These are phyloP conservation scores for Taxidea taxus DNA, from an alignment of 2,113 vertebrate genomes.

Conservation along the genomic window DNA sequence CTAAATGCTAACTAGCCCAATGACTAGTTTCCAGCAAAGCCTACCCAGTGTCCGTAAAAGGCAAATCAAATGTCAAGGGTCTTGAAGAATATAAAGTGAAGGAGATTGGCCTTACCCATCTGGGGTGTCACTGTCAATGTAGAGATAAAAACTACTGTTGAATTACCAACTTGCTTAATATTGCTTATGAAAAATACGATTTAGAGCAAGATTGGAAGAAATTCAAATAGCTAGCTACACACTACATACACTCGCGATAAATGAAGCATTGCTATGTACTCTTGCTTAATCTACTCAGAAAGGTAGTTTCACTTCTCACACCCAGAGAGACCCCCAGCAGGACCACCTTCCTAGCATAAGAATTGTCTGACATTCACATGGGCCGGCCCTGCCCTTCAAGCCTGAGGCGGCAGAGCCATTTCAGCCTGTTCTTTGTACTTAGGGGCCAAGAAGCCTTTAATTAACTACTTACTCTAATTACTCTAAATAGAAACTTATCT, in stretches of 20 bases:
- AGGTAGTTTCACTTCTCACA: conserved; percentile 1
- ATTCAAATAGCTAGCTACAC: not conserved
- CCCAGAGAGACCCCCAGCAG: not conserved
- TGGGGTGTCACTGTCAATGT: not conserved
- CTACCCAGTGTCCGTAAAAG: not conserved
- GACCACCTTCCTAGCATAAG: not conserved
- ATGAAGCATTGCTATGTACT: not conserved
- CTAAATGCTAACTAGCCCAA: not conserved
- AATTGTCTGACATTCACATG: conserved; percentile 12
- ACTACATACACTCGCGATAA: not conserved
- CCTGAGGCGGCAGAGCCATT: not conserved
- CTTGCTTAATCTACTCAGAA: not conserved
- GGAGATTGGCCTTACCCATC: not conserved
- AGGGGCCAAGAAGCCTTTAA: conserved; percentile 60
- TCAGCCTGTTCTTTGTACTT: not conserved
- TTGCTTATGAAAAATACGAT: not conserved
- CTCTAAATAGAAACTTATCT: conserved; percentile 58
- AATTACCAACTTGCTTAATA: not conserved
- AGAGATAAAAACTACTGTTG: not conserved
- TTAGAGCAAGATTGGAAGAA: not conserved
- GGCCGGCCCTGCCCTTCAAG: conserved; percentile 23
- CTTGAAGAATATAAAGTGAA: not conserved
- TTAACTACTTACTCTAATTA: conserved; percentile 65
- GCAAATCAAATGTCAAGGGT: not conserved
- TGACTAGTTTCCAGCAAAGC: not conserved